Evolutionary conservation across 2,888 invertebrate species (phyloP), one percentile per base, ranked within the genome.

Genomic region (Troides helena): DNA sequence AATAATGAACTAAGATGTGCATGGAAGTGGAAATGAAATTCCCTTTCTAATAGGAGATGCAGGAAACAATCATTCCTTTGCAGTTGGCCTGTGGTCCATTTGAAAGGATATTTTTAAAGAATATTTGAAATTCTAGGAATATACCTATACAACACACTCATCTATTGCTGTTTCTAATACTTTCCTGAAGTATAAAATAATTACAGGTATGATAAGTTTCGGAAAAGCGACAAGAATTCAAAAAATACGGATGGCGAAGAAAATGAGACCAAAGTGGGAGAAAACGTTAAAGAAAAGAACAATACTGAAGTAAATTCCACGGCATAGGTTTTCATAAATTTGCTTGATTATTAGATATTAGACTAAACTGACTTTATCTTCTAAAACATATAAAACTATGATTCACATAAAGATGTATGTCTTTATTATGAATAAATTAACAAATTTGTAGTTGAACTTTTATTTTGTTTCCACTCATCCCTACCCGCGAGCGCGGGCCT

Each of bases 211-310:
- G 95, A 95, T 84, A 93, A 94, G 77, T 95, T 95, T 80, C 92
- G 95, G 66, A 94, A 94, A 84, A 94, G 95, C 74, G 95, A 95
- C 79, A 95, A 95, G 82, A 93, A 91, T 75, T 75, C 81, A 46
- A 93, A 90, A 74, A 84, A 83, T 69, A 93, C 85, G 39, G 93
- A 88, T 68, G 85, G 81, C 65, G 92, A 87, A 71, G 91, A 87
- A 73, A 83, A 76, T 68, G 87, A 87, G 59, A 77, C 81, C 4
- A 86, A 80, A 71, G 83, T 83, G 30, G 85, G 85, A 53, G 90
- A 86, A 18, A 84, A 82, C 43, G 79, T 80, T 23, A 80, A 78
- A 70, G 93, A 91, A 72, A 90, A 89, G 73, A 84, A 80, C 71
- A 85, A 76, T 69, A 78, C 79, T 61, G 92, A 90, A 83, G 81